Evolutionary conservation across 1,140 invertebrate species (phyloP).

Genomic region (Panonychus citri): DNA sequence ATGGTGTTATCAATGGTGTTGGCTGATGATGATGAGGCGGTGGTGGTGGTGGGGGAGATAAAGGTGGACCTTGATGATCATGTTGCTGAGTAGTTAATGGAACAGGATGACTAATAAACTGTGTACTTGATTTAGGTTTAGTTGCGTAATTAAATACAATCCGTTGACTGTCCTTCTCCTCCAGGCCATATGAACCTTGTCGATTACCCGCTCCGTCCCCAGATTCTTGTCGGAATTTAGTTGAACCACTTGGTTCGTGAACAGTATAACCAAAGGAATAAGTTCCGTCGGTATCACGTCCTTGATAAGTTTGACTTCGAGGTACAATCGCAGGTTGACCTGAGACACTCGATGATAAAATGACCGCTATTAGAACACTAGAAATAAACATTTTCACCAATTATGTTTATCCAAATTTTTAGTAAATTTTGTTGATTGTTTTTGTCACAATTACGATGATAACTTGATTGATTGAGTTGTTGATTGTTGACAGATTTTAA

Average conservation of each 20-base stretch:
- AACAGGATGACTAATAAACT: background rate
- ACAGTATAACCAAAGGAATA: constrained; percentile 14
- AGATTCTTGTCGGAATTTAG: constrained; percentile 9
- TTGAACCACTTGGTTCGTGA: constrained; percentile 10
- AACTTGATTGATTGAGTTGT: too few species aligned
- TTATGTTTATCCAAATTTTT: too few species aligned
- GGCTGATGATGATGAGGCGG: too few species aligned
- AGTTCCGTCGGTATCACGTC: constrained; percentile 6
- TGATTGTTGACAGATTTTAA: too few species aligned
- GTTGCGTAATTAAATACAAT: background rate
- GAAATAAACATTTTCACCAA: too few species aligned
- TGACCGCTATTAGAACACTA: too few species aligned
- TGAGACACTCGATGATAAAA: background rate
- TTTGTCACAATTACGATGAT: too few species aligned
- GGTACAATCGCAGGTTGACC: background rate
- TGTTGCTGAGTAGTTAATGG: too few species aligned
- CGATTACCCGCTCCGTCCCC: constrained; percentile 8
- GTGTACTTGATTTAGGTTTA: background rate
- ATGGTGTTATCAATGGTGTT: too few species aligned
- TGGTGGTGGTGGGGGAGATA: too few species aligned
- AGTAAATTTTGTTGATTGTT: too few species aligned
- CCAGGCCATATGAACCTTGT: constrained; percentile 16
- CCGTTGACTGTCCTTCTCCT: constrained; percentile 8
- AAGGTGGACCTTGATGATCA: too few species aligned
- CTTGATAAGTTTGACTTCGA: background rate